Evolutionary conservation across 2,888 invertebrate genomes (phyloP), one percentile per base, ranked within the genome.

Genomic region (Melieria picta): DNA sequence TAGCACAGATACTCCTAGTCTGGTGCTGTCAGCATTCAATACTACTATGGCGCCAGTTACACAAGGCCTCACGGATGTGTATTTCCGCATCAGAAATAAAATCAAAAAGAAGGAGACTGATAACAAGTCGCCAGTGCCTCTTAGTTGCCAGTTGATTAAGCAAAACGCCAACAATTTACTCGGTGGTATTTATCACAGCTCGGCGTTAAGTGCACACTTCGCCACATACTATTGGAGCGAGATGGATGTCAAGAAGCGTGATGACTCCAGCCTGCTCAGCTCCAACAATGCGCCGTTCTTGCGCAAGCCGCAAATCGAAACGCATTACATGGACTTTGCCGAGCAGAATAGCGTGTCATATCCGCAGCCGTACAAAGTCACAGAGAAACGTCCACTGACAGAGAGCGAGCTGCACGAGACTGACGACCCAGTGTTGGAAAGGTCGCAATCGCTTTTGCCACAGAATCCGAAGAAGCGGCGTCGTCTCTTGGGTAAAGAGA

Each of bases 41-140:
- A 77, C 81, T 1, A 85, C 87, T 0, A 85, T 87, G 85, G 81
- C 85, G 3, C 86, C 87, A 0, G 79, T 85, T 0, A 82, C 81
- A 0, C 84, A 84, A 68, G 77, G 80, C 11, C 74, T 87, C 5
- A 82, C 85, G 0, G 85, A 84, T 66, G 80, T 80, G 0, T 86
- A 85, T 68, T 83, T 83, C 50, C 82, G 80, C 6, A 83, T 86
- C 4, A 80, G 81, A 48, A 79, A 81, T 67, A 81, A 80, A 77
- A 80, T 82, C 11, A 79, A 79, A 13, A 74, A 79, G 55, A 78
- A 77, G 57, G 81, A 80, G 7, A 50, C 77, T 4, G 76, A 80
- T 45, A 43, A 81, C 16, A 52, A 52, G 0, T 73, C 79, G 3
- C 82, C 83, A 4, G 79, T 79, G 45, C 86, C 87, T 0, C 77